phyloP scores from a whole-genome alignment of 1,140 invertebrate genomes.

The Trichomalopsis sarcophagae region DNA sequence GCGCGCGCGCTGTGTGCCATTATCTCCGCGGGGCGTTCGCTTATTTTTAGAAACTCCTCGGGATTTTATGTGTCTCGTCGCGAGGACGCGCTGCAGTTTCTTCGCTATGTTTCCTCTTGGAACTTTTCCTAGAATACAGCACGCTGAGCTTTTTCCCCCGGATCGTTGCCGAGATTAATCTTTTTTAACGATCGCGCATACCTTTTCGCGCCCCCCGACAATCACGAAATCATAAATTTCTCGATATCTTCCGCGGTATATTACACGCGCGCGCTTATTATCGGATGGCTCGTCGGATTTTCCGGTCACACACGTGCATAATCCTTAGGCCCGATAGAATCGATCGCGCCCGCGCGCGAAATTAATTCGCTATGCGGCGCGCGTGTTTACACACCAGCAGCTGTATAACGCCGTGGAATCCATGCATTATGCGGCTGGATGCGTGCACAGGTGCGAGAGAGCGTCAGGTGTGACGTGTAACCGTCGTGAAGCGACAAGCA shows the following conservation, averaged over 20 bases:
- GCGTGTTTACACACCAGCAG: not conserved
- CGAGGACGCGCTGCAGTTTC: too few species aligned
- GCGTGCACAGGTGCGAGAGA: too few species aligned
- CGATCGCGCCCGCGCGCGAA: not conserved
- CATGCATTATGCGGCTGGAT: not conserved
- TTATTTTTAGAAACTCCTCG: not conserved
- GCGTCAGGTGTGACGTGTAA: too few species aligned
- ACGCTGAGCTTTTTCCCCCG: too few species aligned
- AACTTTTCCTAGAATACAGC: too few species aligned
- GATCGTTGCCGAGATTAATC: too few species aligned
- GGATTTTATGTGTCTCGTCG: not conserved
- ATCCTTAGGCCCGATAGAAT: constrained; percentile 6
- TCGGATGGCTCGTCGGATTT: not conserved
- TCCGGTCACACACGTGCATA: not conserved
- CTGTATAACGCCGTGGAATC: not conserved
- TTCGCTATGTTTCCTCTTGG: too few species aligned
- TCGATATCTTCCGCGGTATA: not conserved
- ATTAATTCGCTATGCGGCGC: not conserved
- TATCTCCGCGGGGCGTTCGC: not conserved
- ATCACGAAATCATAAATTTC: not conserved
- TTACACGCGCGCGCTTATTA: not conserved
- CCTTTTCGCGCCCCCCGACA: too few species aligned
- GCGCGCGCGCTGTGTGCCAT: too few species aligned
- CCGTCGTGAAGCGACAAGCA: too few species aligned
- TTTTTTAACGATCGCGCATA: too few species aligned